Evolutionary conservation across 37 sponge, comb jelly and placozoan genomes (phyloP).

Genomic region (Amphimedon queenslandica): DNA sequence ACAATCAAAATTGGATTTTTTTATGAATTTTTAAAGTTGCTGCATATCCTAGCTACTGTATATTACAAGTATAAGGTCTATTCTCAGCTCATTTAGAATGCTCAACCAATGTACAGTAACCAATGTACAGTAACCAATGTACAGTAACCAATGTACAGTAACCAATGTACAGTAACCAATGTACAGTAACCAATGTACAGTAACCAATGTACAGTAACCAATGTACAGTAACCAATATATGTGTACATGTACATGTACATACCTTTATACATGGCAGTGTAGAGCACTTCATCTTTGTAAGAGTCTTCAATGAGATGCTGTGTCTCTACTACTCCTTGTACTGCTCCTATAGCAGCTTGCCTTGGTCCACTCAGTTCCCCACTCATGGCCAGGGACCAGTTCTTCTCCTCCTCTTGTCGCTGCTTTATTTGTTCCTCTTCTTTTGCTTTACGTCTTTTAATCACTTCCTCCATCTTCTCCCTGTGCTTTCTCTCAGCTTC

Average conservation of each 20-base stretch:
- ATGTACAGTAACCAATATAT: no score
- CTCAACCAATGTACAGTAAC: no score
- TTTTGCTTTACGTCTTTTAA: slow-evolving; percentile 28
- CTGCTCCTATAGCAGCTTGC: slow-evolving; percentile 65
- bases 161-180: no score
- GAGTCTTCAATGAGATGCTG: slow-evolving; percentile 14
- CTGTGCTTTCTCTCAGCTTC: slow-evolving; percentile 56
- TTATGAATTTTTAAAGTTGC: no score
- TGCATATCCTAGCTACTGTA: no score
- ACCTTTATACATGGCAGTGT: slow-evolving; percentile 72
- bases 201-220: no score
- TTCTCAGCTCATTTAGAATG: background rate
- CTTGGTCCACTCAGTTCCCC: slow-evolving; percentile 65
- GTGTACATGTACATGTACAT: no score
- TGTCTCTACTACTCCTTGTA: slow-evolving; percentile 34
- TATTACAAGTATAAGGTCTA: background rate
- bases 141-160: no score
- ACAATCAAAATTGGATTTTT: no score
- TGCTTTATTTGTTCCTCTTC: slow-evolving; percentile 53
- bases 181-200: no score
- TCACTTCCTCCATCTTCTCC: slow-evolving; percentile 41
- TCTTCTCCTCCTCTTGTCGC: slow-evolving; percentile 63
- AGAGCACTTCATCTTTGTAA: slow-evolving; percentile 60
- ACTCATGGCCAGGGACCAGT: slow-evolving; percentile 68
- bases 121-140: no score